These are phyloP conservation scores for Drosophila bunnanda DNA, from an alignment of 2,888 invertebrate genomes.

Conservation along the genomic window DNA sequence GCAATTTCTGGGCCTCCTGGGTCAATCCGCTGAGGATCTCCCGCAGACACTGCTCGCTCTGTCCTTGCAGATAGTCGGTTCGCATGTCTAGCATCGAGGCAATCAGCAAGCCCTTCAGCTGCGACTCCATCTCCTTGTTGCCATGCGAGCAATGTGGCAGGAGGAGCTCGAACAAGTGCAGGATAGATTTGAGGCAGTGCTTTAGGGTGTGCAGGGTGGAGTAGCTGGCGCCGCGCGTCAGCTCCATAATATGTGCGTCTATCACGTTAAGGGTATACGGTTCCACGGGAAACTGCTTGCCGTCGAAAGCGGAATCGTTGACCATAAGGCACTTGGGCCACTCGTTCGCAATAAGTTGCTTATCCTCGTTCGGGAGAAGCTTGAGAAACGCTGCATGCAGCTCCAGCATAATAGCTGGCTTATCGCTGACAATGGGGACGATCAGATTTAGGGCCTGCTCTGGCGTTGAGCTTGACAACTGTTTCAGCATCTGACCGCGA, in stretches of 20 bases:
- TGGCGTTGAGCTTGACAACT: constrained; percentile 80
- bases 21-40: constrained; percentile 61
- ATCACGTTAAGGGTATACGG: constrained; percentile 83
- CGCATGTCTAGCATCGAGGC: constrained; percentile 91
- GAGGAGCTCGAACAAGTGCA: constrained; percentile 81
- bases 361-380: constrained; percentile 83
- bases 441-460: constrained; percentile 81
- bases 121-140: constrained; percentile 66
- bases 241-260: constrained; percentile 83
- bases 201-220: constrained; percentile 83
- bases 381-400: constrained; percentile 82
- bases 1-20: constrained; percentile 88
- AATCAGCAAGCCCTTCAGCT: constrained; percentile 80
- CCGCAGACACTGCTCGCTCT: constrained; percentile 87
- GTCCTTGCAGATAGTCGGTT: constrained; percentile 90
- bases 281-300: constrained; percentile 83
- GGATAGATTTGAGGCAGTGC: constrained; percentile 82
- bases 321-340: constrained; percentile 83
- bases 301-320: constrained; percentile 78
- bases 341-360: constrained; percentile 82
- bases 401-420: constrained; percentile 82
- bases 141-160: constrained; percentile 66
- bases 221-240: constrained; percentile 81
- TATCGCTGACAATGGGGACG: constrained; percentile 83
- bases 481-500: constrained; percentile 82